These are phyloP conservation scores for Ailuropoda melanoleuca DNA, from an alignment of 2,113 vertebrate genomes.

Conservation along the genomic window DNA sequence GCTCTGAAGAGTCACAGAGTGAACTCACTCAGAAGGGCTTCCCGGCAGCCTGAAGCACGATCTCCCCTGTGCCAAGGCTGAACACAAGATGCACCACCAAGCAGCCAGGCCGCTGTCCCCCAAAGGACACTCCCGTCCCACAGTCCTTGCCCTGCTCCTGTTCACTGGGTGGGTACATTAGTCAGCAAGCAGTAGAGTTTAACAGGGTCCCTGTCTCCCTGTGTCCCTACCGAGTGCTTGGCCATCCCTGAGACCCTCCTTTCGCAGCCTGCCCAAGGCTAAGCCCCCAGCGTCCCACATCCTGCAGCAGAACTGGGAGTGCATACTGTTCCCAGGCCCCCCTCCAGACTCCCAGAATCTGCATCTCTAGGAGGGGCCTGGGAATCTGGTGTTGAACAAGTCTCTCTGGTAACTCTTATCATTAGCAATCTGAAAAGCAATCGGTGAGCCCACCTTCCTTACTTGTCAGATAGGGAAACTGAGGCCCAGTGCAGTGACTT, in stretches of 20 bases:
- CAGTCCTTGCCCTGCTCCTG: background rate
- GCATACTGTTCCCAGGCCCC: background rate
- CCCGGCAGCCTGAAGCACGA: background rate
- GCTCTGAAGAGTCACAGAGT: background rate
- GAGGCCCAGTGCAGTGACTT: background rate
- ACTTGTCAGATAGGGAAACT: background rate
- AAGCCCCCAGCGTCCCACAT: background rate
- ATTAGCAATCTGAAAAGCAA: background rate
- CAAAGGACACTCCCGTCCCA: background rate
- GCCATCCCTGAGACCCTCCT: background rate
- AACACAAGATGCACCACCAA: accelerated
- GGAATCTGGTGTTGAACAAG: background rate
- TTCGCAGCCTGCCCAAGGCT: background rate
- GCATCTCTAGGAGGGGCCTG: background rate
- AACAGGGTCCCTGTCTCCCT: conserved; percentile 28
- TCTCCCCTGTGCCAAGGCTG: background rate
- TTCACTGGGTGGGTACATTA: conserved; percentile 38
- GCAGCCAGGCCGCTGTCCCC: background rate
- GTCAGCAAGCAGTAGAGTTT: conserved; percentile 13
- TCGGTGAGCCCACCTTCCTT: background rate
- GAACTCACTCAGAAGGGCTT: background rate
- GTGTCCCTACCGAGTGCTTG: conserved; percentile 2
- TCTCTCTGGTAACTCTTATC: background rate
- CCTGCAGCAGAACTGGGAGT: background rate
- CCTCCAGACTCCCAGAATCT: background rate